phyloP scores from a whole-genome alignment of 2,888 invertebrate species.

The Liodrosophila aerea region DNA sequence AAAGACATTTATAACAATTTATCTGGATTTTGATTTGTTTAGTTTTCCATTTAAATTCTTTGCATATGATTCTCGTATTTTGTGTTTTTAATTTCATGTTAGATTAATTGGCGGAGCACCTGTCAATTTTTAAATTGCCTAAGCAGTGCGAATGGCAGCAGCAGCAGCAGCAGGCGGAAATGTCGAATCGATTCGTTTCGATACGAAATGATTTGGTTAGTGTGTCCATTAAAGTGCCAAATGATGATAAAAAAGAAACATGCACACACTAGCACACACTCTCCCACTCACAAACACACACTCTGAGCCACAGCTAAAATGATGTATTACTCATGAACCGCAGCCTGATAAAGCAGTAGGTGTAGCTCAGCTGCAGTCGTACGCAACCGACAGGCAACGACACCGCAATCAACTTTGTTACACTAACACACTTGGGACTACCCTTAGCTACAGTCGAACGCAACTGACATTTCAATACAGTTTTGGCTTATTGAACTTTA shows the following conservation, averaged over 20 bases:
- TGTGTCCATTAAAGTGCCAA: slow-evolving; percentile 39
- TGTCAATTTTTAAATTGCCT: slow-evolving; percentile 61
- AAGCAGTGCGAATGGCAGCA: slow-evolving; percentile 28
- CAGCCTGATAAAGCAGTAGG: too few relatives aligned
- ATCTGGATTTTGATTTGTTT: slow-evolving; percentile 57
- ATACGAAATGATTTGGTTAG: slow-evolving; percentile 15
- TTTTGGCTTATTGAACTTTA: too few relatives aligned
- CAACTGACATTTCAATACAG: too few relatives aligned
- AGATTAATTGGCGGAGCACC: slow-evolving; percentile 66
- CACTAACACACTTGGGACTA: too few relatives aligned
- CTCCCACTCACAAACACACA: neutral
- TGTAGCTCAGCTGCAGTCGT: too few relatives aligned
- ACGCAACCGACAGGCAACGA: too few relatives aligned
- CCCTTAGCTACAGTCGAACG: too few relatives aligned
- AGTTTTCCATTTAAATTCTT: slow-evolving; percentile 15
- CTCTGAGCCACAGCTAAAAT: slow-evolving; percentile 2
- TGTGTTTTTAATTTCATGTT: slow-evolving; percentile 29
- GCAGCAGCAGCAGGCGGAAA: slow-evolving; percentile 71
- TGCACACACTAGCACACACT: slow-evolving; percentile 5
- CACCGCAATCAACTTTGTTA: too few relatives aligned
- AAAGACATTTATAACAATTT: slow-evolving; percentile 72
- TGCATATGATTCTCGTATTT: slow-evolving; percentile 12
- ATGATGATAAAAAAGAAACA: slow-evolving; percentile 9
- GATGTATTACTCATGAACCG: slow-evolving; percentile 37
- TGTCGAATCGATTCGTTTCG: slow-evolving; percentile 25